phyloP scores from a whole-genome alignment of 2,888 invertebrate genomes.

The Crossocerus cetratus region DNA sequence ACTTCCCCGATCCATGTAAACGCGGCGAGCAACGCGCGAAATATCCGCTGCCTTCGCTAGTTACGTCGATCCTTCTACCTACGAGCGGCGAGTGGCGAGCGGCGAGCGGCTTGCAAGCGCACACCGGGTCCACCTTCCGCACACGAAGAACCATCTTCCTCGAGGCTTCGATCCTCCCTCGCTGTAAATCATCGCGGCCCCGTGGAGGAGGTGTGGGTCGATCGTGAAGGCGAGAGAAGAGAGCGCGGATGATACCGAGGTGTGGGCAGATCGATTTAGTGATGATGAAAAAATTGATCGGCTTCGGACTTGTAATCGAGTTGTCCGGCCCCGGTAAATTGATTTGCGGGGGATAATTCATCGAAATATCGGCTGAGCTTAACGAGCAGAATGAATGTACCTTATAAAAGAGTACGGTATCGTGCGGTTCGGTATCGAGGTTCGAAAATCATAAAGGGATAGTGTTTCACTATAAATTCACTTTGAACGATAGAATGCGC shows the following conservation, averaged over 20 bases:
- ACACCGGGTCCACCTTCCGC: not conserved
- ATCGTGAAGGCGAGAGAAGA: not conserved
- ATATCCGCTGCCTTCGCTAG: constrained; percentile 13
- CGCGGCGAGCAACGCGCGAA: constrained; percentile 42
- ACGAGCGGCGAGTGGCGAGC: not conserved
- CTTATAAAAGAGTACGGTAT: not conserved
- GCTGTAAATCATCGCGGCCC: not conserved
- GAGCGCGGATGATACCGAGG: not conserved
- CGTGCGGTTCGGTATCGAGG: not conserved
- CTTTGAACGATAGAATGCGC: not conserved
- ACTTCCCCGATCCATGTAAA: constrained; percentile 56
- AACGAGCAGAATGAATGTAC: no score
- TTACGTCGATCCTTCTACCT: constrained; percentile 4
- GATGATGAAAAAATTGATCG: constrained; percentile 34
- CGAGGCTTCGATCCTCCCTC: not conserved
- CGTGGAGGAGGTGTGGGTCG: not conserved
- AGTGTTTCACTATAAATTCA: not conserved
- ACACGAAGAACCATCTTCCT: not conserved
- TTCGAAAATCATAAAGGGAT: not conserved
- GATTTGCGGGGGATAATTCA: not conserved
- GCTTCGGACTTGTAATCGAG: constrained; percentile 23
- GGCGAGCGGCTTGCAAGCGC: not conserved
- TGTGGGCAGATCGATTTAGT: constrained; percentile 29
- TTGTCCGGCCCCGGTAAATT: constrained; percentile 17
- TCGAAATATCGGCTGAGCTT: not conserved